Base-by-base conservation (phyloP, 2,113 vertebrate species). In the Corynorhinus townsendii region DNA sequence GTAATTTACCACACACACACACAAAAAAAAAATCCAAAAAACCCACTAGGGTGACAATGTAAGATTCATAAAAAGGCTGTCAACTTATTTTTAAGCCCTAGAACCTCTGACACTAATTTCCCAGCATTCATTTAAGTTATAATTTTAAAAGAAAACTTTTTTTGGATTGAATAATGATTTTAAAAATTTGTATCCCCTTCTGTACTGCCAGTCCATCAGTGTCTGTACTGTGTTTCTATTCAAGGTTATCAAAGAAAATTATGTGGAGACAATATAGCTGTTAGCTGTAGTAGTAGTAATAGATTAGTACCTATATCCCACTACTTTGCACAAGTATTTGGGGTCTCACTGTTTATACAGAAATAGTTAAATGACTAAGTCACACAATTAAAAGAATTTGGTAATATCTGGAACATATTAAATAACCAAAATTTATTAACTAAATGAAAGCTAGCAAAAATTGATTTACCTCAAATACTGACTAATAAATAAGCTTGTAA, bases 61-160 rank as follows among this genome's bases (percentile, higher is more conserved):
- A 72, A 72, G 11, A 45, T n/a, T 77, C 20, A 75, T 30, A n/a
- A 80, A 94, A 89, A 59, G 33, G 1, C 16, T 83, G 12, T 66
- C n/a, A 68, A 76, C 40, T 85, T 94, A 95, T 93, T 97, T 96
- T 90, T 86, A 95, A 86, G 73, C 12, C 30, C 40, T 71, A 86
- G 69, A 81, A 24, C 1, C 0, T 79, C 26, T 69, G 38, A 28
- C 16, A 35, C 28, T 94, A 86, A 66, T 38, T 62, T 88, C 43
- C 40, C 85, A 56, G 11, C 17, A 71, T 54, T 80, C 16, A 77
- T 45, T 73, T 43, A 86, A 83, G 35, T 84, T 40, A 43, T 66
- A 93, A 82, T 80, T 87, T 90, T 94, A 73, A 38, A 82, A 90
- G 2, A 20, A 26, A 76, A 35, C 5, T 91, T 47, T 91, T 47